A percentile compares a stretch with the other conserved stretches of the same genome.
These are phyloP conservation scores for Leuciscus waleckii DNA, from an alignment of 2,797 vertebrate genomes.

Conservation along the genomic window DNA sequence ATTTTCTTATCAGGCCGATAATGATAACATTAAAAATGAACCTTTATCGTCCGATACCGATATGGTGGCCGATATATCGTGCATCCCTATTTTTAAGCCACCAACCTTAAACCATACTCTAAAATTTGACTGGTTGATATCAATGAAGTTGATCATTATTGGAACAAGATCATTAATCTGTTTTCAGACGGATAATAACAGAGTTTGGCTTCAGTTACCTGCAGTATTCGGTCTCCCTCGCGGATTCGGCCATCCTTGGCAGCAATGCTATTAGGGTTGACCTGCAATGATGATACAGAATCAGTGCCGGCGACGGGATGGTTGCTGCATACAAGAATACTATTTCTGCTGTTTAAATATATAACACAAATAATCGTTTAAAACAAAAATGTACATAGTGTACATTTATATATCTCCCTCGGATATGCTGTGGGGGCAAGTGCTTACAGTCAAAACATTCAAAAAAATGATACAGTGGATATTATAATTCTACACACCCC, in stretches of 20 bases:
- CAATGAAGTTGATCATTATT: background rate
- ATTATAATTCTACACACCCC: too few relatives aligned
- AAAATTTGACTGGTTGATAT: background rate
- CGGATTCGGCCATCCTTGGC: slow-evolving; percentile 85
- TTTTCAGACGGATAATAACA: background rate
- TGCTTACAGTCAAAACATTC: background rate
- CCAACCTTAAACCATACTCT: background rate
- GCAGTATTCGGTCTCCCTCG: slow-evolving; percentile 85
- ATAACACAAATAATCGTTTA: background rate
- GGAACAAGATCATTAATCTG: background rate
- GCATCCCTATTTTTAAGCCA: background rate
- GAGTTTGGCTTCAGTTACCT: slow-evolving; percentile 69
- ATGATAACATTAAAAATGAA: too few relatives aligned
- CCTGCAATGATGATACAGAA: slow-evolving; percentile 66
- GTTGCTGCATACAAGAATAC: background rate
- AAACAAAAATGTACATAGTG: background rate
- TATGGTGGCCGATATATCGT: too few relatives aligned
- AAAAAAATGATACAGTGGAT: too few relatives aligned
- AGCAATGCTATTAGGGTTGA: slow-evolving; percentile 87
- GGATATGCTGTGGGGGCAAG: background rate
- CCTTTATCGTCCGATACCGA: too few relatives aligned
- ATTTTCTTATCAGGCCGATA: too few relatives aligned
- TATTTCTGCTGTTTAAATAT: background rate
- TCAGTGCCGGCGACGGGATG: background rate
- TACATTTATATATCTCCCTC: background rate